Percentiles rank a stretch among this genome's conserved stretches.
Evolutionary conservation across 2,113 vertebrate genomes (phyloP).

Genomic region (Cololabis saira): DNA sequence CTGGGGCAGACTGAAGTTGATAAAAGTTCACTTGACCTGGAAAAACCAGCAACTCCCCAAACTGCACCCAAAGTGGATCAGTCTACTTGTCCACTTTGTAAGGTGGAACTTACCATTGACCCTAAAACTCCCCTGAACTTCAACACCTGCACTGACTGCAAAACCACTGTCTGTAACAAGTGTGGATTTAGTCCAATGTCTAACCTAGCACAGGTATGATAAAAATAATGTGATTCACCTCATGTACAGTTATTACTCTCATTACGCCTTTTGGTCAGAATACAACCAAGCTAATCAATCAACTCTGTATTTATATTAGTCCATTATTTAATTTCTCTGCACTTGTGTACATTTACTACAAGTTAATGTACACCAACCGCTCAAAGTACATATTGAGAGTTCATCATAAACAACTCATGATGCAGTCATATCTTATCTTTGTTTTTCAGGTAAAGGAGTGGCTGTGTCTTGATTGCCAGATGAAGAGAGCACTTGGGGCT

Average conservation of each 20-base stretch:
- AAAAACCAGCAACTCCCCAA: slow-evolving; percentile 44
- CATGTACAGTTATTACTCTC: background rate
- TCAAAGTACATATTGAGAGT: too few relatives aligned
- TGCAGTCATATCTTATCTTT: slow-evolving; percentile 9
- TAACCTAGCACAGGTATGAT: slow-evolving; percentile 79
- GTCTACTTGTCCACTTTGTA: slow-evolving; percentile 89
- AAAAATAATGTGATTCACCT: background rate
- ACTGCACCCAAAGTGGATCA: slow-evolving; percentile 33
- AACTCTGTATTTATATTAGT: too few relatives aligned
- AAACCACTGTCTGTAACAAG: slow-evolving; percentile 89
- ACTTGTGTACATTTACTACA: too few relatives aligned
- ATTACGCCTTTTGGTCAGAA: background rate
- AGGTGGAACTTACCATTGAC: slow-evolving; percentile 86
- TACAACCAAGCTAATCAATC: background rate
- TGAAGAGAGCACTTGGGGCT: slow-evolving; percentile 89
- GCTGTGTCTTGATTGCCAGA: slow-evolving; percentile 95
- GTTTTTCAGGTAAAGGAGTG: slow-evolving; percentile 86
- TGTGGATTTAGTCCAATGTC: slow-evolving; percentile 96
- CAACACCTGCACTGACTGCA: slow-evolving; percentile 91
- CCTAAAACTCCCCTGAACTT: slow-evolving; percentile 87
- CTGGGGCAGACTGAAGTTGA: slow-evolving; percentile 35
- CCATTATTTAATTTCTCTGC: too few relatives aligned
- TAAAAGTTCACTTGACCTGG: slow-evolving; percentile 27
- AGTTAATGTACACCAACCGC: too few relatives aligned
- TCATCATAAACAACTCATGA: too few relatives aligned